phyloP scores from a whole-genome alignment of 2,113 vertebrate genomes.

The Physeter macrocephalus region DNA sequence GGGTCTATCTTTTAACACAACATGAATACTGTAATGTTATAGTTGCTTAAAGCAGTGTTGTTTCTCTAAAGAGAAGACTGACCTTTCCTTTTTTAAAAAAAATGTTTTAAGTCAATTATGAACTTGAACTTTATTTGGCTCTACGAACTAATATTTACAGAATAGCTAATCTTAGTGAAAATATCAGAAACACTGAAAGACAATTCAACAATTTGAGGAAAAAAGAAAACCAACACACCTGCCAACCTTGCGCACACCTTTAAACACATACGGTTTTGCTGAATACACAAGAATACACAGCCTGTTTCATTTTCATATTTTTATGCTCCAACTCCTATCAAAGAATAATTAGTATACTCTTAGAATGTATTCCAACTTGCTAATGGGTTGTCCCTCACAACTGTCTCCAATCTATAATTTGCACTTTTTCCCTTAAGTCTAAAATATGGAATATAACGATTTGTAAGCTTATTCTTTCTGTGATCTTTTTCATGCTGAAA shows the following conservation, averaged over 20 bases:
- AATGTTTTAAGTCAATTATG: background rate
- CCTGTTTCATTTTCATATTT: background rate
- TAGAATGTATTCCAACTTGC: slow-evolving; percentile 34
- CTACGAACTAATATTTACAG: slow-evolving; percentile 31
- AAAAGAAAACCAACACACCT: background rate
- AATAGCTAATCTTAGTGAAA: slow-evolving; percentile 28
- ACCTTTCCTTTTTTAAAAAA: background rate
- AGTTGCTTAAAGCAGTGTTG: background rate
- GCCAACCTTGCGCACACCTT: background rate
- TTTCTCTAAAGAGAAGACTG: background rate
- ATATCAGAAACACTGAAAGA: background rate
- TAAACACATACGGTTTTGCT: background rate
- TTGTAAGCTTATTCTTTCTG: background rate
- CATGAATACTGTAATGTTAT: background rate
- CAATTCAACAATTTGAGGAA: background rate
- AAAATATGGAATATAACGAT: slow-evolving; percentile 23
- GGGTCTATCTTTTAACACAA: slow-evolving; percentile 41
- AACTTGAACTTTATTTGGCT: background rate
- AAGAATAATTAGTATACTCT: background rate
- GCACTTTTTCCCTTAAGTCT: background rate
- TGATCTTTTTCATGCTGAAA: background rate
- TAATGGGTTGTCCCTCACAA: background rate
- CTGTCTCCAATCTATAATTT: slow-evolving; percentile 5
- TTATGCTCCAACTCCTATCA: background rate
- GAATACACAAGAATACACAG: background rate